Base-by-base conservation (phyloP, 2,113 vertebrate species). In the Psittacus erithacus region DNA sequence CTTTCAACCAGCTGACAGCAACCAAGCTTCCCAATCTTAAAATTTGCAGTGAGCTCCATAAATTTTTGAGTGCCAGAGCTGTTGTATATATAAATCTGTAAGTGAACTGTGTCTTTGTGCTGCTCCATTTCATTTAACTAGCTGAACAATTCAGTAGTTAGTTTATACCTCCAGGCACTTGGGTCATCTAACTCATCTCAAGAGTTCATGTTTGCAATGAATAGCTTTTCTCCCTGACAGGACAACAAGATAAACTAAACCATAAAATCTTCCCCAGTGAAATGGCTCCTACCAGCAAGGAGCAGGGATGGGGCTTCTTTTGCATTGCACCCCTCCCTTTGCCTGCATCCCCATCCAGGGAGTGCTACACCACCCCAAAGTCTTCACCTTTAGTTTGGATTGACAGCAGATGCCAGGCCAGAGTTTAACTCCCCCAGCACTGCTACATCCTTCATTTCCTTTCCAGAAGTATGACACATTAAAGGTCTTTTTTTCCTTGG, bases 41-140 rank as follows among this genome's bases (percentile, higher is more conserved):
- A 70, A 39, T 83, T n/a, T 83, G 55, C 76, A 78, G 60, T 1
- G 35, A 78, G 46, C 55, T 80, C 67, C 1, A 7, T 47, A 91
- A 86, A 82, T 43, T 63, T 90, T 78, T 52, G 52, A 83, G 11
- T 38, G 60, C 75, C 68, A 27, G 20, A 17, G 57, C 33, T 67
- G 57, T 38, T 85, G 65, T 75, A 38, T 82, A 23, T 70, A 88
- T 33, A 86, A 71, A 95, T 75, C 85, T 93, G 33, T 50, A 86
- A 10, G 2, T 64, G 82, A 93, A 68, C 85, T 57, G 71, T 77
- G 79, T 73, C 76, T 97, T 90, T 75, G 79, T 75, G 90, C 79
- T 74, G 82, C 90, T 92, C 76, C 76, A 60, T 95, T 96, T 88
- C 88, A 97, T 96, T 93, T 94, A 92, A 86, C 88, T 80, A 82